Evolutionary conservation across 2,113 vertebrate genomes (phyloP), one percentile per base, ranked within the genome.

Genomic region (Scophthalmus maximus): DNA sequence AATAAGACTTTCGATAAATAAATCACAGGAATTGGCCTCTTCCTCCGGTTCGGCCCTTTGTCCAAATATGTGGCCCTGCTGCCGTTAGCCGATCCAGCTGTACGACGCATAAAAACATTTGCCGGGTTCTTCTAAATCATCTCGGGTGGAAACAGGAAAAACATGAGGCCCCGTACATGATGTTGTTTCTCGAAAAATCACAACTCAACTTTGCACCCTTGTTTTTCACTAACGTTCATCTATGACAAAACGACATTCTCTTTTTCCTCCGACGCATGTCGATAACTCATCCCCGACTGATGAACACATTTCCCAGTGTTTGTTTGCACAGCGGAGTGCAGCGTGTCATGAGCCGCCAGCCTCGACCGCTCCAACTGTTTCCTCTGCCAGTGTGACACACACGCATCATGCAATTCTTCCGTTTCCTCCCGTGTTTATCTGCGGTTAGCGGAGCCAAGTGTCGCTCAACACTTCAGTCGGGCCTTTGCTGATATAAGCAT

Each of bases 1-100:
- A 87, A 81, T 60, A 82, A 83, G 75, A 83, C 69, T n/a, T n/a
- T 57, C 17, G 14, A 83, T 58, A 76, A 85, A 87, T 87, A 87
- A 82, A 87, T 79, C 76, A 79, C 30, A 47, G 17, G 58, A 79
- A 81, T 79, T 77, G 61, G 62, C 73, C 29, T 75, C 52, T 76
- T 78, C 66, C 81, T 80, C 77, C 62, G 52, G 47, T 67, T 65
- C 53, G 79, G 49, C 64, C 77, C n/a, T n/a, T 72, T 68, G 49
- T 87, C 75, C 67, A 88, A 78, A 83, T 81, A 86, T 80, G 40
- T 65, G 49, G 32, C 47, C 23, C 52, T 29, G 59, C 50, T 71
- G 67, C 51, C 38, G 34, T 83, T 74, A 78, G 53, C 44, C 62
- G 64, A 83, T 85, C 81, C 81, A 87, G 82, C 88, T 88, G 86